Conservation (phyloP, 1,140 invertebrate species). For the Bombus haemorrhoidalis region DNA sequence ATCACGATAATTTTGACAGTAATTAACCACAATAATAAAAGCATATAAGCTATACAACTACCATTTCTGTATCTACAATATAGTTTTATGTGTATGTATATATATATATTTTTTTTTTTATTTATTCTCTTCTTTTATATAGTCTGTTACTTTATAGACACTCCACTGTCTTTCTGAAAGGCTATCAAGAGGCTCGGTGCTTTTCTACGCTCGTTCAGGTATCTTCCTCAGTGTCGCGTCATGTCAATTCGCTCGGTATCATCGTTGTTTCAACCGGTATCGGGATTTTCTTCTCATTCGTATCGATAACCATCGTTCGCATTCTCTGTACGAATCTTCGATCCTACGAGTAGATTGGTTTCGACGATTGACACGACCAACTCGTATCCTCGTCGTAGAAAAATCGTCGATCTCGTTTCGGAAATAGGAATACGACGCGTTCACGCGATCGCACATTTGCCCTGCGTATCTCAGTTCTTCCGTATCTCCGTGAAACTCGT, state of each 20-base stretch:
- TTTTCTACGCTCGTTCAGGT: conserved; percentile 36
- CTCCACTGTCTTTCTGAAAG: conserved; percentile 43
- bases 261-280: background rate
- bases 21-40: conserved; percentile 81
- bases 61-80: conserved; percentile 82
- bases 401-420: background rate
- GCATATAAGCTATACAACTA: conserved; percentile 82
- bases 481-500: background rate
- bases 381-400: background rate
- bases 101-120: conserved; percentile 58
- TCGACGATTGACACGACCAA: background rate
- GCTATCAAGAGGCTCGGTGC: conserved; percentile 42
- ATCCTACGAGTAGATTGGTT: no score
- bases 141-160: conserved; percentile 56
- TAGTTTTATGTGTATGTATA: conserved; percentile 75
- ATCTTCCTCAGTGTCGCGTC: conserved; percentile 20
- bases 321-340: background rate
- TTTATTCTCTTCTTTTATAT: conserved; percentile 40
- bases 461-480: background rate
- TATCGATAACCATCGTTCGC: background rate
- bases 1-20: conserved; percentile 76
- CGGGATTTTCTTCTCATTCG: no score
- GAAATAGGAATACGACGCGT: background rate
- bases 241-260: conserved; percentile 1
- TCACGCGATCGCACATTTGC: background rate